These are phyloP conservation scores for Fissipunctia ypsillon DNA, from an alignment of 2,888 invertebrate genomes.

Conservation along the genomic window DNA sequence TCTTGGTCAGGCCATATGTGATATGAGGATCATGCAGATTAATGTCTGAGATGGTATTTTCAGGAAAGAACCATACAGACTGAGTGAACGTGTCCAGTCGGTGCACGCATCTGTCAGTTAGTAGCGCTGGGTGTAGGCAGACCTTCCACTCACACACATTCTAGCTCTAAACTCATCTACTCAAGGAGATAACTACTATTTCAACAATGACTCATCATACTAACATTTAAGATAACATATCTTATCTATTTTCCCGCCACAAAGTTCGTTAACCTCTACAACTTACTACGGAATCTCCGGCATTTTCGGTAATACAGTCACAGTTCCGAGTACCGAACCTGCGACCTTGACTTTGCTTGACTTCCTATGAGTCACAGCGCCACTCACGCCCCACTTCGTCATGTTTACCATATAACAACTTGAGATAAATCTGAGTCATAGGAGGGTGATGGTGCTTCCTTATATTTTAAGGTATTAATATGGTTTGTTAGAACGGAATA, in stretches of 20 bases:
- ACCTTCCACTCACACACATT: too few species aligned
- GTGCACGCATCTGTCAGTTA: too few species aligned
- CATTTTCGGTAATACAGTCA: conserved; percentile 36
- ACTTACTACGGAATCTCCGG: conserved; percentile 45
- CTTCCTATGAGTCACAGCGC: conserved; percentile 55
- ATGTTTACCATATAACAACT: conserved; percentile 22
- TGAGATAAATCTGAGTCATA: conserved; percentile 55
- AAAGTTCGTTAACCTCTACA: conserved; percentile 48
- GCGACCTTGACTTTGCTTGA: conserved; percentile 55
- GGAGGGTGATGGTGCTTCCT: conserved; percentile 7
- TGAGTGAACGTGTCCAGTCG: too few species aligned
- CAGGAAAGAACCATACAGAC: too few species aligned
- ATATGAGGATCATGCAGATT: too few species aligned
- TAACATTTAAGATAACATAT: conserved; percentile 10
- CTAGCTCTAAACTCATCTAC: too few species aligned
- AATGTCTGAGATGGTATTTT: too few species aligned
- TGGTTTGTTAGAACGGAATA: conserved; percentile 1
- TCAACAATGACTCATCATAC: conserved; percentile 29
- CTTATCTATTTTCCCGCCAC: conserved; percentile 25
- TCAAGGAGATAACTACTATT: too few species aligned
- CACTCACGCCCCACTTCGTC: conserved; percentile 44
- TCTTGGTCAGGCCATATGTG: too few species aligned
- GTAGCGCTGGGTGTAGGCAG: too few species aligned
- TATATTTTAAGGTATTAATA: not conserved
- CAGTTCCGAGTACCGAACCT: conserved; percentile 52